Percentiles rank a stretch among this genome's conserved stretches.
Evolutionary conservation across 2,888 invertebrate species (phyloP).

Genomic region (Harmothoe impar): DNA sequence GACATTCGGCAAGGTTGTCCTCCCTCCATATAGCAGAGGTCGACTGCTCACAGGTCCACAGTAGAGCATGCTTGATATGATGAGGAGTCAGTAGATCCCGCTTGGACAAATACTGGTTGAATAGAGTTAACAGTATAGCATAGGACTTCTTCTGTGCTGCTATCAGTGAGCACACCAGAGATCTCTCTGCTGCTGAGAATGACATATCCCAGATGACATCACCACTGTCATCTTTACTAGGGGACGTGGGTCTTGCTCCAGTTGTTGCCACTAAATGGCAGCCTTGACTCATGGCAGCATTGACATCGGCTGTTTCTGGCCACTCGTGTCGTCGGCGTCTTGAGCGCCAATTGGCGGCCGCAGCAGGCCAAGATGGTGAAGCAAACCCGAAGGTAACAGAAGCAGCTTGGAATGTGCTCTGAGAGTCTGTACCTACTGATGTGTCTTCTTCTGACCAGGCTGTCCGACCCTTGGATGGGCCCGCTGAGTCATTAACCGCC

Average conservation of each 20-base stretch:
- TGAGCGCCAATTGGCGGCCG: not conserved
- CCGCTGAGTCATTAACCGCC: not conserved
- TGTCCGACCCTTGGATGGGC: not conserved
- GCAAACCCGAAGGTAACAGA: not conserved
- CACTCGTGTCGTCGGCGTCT: constrained; percentile 42
- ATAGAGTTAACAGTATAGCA: constrained; percentile 30
- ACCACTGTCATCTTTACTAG: not conserved
- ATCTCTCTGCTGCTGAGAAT: not conserved
- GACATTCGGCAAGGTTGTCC: constrained; percentile 37
- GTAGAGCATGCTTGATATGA: not conserved
- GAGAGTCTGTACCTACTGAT: too few relatives aligned
- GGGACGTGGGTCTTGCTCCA: not conserved
- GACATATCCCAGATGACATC: not conserved
- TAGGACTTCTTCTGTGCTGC: constrained; percentile 8
- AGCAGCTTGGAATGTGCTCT: not conserved
- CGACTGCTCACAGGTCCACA: constrained; percentile 47
- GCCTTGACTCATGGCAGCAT: not conserved
- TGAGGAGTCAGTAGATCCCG: not conserved
- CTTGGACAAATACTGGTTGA: not conserved
- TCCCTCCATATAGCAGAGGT: constrained; percentile 21
- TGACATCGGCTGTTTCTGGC: constrained; percentile 27
- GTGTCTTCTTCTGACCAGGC: not conserved
- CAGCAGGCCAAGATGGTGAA: not conserved
- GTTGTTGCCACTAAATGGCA: constrained; percentile 18
- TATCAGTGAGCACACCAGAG: not conserved